phyloP scores from a whole-genome alignment of 2,113 vertebrate genomes.

The Myotis lucifugus region DNA sequence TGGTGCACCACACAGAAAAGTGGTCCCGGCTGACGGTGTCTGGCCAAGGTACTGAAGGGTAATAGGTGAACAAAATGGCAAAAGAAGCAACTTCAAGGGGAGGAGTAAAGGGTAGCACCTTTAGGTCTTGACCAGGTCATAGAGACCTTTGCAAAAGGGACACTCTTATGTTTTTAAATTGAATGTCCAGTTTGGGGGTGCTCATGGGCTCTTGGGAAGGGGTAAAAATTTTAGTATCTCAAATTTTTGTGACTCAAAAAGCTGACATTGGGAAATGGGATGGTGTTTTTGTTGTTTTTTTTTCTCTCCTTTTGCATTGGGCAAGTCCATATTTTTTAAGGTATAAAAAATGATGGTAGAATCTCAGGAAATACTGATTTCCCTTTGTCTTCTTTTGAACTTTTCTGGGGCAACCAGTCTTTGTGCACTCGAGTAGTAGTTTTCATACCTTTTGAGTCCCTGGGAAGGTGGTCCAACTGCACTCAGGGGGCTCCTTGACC shows the following conservation, averaged over 20 bases:
- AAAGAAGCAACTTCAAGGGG: neutral
- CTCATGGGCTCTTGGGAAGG: neutral
- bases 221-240: neutral
- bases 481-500: neutral
- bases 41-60: conserved; percentile 27
- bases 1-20: neutral
- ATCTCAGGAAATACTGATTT: neutral
- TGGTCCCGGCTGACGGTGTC: neutral
- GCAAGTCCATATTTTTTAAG: neutral
- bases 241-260: neutral
- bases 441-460: neutral
- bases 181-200: neutral
- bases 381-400: neutral
- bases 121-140: neutral
- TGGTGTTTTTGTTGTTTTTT: neutral
- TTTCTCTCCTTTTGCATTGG: neutral
- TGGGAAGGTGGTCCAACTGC: neutral
- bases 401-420: neutral
- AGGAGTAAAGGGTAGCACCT: neutral
- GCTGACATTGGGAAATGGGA: neutral
- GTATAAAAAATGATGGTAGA: neutral
- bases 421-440: neutral
- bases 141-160: neutral
- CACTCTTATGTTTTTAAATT: neutral
- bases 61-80: neutral